Conservation (phyloP, 1,140 invertebrate genomes). For the Magallana ariakensis region DNA sequence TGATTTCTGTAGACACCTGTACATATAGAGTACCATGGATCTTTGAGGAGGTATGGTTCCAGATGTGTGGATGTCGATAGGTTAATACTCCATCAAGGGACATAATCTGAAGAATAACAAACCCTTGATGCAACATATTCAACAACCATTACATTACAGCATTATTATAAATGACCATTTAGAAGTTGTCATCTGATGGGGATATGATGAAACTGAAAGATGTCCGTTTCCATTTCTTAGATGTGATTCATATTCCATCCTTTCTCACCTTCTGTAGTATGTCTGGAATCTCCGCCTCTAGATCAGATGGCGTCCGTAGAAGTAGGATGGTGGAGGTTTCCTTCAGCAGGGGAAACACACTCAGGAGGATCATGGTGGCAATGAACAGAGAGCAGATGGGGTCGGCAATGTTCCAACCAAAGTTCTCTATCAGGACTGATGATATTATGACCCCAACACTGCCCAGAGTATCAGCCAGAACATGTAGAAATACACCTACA, state of each 20-base stretch:
- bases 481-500: constrained; percentile 84
- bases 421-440: constrained; percentile 83
- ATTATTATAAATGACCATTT: no score
- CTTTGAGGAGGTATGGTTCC: constrained; percentile 79
- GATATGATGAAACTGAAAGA: no score
- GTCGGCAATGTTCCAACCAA: constrained; percentile 84
- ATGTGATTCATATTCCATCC: no score
- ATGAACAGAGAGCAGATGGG: constrained; percentile 85
- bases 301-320: constrained; percentile 73
- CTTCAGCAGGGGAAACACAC: constrained; percentile 83
- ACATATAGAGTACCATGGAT: constrained; percentile 79
- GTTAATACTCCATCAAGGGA: constrained; percentile 79
- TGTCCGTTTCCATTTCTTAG: no score
- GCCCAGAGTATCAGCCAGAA: constrained; percentile 84
- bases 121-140: neutral
- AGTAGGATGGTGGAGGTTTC: constrained; percentile 81
- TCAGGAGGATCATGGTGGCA: constrained; percentile 82
- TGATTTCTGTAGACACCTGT: constrained; percentile 77
- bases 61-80: constrained; percentile 80
- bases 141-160: no score
- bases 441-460: constrained; percentile 85
- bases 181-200: no score
- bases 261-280: constrained; percentile 75
- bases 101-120: constrained; percentile 71
- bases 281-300: constrained; percentile 67